phyloP scores from a whole-genome alignment of 2,888 invertebrate species.

The Drosophila paracracens region DNA sequence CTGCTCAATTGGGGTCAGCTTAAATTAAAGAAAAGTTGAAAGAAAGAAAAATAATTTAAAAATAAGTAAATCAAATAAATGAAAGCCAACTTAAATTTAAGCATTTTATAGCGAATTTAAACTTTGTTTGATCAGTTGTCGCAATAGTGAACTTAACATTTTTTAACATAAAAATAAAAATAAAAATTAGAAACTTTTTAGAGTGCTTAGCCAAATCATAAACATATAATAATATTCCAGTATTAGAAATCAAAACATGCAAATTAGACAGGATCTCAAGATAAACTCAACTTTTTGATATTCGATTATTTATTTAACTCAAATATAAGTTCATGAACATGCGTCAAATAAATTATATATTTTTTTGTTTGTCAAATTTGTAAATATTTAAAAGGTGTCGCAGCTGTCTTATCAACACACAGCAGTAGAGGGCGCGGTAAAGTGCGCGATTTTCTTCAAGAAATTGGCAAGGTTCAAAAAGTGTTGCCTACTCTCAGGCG shows the following conservation, averaged over 20 bases:
- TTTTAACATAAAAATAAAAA: neutral
- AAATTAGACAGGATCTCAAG: neutral
- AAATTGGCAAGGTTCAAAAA: neutral
- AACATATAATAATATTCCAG: neutral
- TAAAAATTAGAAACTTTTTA: neutral
- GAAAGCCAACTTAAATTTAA: neutral
- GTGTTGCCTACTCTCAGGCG: slow-evolving; percentile 67
- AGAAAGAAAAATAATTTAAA: neutral
- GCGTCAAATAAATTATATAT: neutral
- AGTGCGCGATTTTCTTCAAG: neutral
- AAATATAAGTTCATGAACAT: neutral
- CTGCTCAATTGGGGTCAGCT: neutral
- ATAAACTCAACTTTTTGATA: neutral
- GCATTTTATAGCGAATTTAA: neutral
- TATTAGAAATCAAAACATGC: neutral
- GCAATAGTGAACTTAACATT: neutral
- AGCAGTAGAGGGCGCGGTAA: neutral
- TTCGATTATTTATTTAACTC: neutral
- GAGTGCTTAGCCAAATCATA: neutral
- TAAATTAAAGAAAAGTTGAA: neutral
- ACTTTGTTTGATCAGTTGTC: neutral
- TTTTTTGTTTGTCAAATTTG: neutral
- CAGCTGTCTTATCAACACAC: slow-evolving; percentile 24
- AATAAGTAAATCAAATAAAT: neutral
- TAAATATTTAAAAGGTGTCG: slow-evolving; percentile 13